phyloP scores from a whole-genome alignment of 2,888 invertebrate genomes.

The Herminia tarsipennalis region DNA sequence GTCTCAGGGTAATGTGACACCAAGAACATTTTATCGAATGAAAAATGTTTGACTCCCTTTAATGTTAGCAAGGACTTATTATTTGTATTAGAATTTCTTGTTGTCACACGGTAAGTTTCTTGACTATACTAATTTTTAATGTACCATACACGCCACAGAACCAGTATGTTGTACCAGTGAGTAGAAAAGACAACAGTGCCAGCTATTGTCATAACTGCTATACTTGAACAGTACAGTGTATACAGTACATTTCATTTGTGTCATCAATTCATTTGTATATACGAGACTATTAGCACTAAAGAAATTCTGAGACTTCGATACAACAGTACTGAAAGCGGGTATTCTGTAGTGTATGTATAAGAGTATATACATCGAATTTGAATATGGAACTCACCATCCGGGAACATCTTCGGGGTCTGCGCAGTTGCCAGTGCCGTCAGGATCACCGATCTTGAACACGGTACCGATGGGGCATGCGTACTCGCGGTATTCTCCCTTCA shows the following conservation, averaged over 20 bases:
- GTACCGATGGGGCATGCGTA: slow-evolving; percentile 98
- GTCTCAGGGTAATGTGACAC: slow-evolving; percentile 47
- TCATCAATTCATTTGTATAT: slow-evolving; percentile 45
- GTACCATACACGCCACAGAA: slow-evolving; percentile 62
- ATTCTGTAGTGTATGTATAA: slow-evolving; percentile 24
- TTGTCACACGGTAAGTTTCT: slow-evolving; percentile 41
- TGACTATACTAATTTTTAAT: slow-evolving; percentile 64
- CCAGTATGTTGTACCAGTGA: slow-evolving; percentile 68
- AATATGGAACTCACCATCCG: slow-evolving; percentile 92
- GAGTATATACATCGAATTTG: slow-evolving; percentile 30
- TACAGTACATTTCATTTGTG: slow-evolving; percentile 54
- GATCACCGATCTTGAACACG: slow-evolving; percentile 96
- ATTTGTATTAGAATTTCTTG: slow-evolving; percentile 15
- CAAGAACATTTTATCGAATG: slow-evolving; percentile 22
- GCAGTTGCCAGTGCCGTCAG: slow-evolving; percentile 96
- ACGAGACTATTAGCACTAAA: slow-evolving; percentile 5
- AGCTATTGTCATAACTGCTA: slow-evolving; percentile 63
- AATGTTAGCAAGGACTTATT: not conserved
- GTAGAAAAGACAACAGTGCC: slow-evolving; percentile 62
- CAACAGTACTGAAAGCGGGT: slow-evolving; percentile 17
- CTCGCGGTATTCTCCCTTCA: slow-evolving; percentile 95
- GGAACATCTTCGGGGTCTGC: slow-evolving; percentile 98
- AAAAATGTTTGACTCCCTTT: not conserved
- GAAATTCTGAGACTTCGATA: slow-evolving; percentile 18
- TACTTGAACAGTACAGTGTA: slow-evolving; percentile 65